Evolutionary conservation across 1,140 invertebrate species (phyloP), one percentile per base, ranked within the genome.

Genomic region (Pseudomyrmex cubaensis): DNA sequence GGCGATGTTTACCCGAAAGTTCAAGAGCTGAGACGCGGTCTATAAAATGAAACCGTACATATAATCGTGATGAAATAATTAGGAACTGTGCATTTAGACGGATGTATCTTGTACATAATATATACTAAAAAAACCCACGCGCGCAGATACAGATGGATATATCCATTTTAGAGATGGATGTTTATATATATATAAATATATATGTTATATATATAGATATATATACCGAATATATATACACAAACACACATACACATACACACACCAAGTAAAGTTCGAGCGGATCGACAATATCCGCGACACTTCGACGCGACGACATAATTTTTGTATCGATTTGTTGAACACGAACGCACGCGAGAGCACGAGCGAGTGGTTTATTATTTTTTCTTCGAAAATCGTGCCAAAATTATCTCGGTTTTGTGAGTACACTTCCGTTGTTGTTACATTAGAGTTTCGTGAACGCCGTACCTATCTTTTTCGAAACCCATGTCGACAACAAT

Each of bases 351-450:
- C 70, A 86, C 70, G 86, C 82, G 76, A 70, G 73, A 75, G 87
- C 87, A 89, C 87, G 87, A 87, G 87, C 85, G 87, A 88, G 87
- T 84, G 89, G 35, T 35, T 35, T 35, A 74, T 89, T 76, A 90
- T 83, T 89, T 86, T 77, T 92, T 88, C 90, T 91, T 85, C 85
- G 88, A 76, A 61, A 90, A 92, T 92, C 90, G 93, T 93, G 93
- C 93, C 93, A 93, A 93, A 93, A 93, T 93, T 91, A 88, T 85
- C 86, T 92, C 88, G 82, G 90, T 92, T 93, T 87, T 64, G 57
- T 66, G 77, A 63, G 74, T 15, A 54, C 69, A 76, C 66, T 89
- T 88, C 67, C 73, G 87, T 89, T 88, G 50, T 85, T 76, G 73
- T 88, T 89, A 63, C 74, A 83, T 78, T 77, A 76, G 83, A 88